These are phyloP conservation scores for Lampris megalopsis DNA, from an alignment of 2,113 vertebrate species.

Conservation along the genomic window DNA sequence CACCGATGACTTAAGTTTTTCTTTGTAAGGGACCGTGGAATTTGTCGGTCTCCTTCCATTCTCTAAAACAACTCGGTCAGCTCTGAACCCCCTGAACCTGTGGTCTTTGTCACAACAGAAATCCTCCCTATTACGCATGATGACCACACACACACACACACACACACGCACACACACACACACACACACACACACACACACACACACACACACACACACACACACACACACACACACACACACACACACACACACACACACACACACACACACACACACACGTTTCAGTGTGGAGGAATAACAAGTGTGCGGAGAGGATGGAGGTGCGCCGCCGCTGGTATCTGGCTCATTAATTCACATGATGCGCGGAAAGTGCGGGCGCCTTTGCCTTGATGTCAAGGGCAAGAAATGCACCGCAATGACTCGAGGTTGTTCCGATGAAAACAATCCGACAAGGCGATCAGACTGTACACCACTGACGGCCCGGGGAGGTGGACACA, in stretches of 20 bases:
- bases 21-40: no score
- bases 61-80: background rate
- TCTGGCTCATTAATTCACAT: slow-evolving; percentile 60
- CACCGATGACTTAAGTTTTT: no score
- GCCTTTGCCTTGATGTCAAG: slow-evolving; percentile 69
- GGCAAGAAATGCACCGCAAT: slow-evolving; percentile 62
- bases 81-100: background rate
- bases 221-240: background rate
- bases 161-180: background rate
- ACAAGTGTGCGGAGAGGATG: slow-evolving; percentile 50
- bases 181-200: background rate
- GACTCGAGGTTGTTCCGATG: slow-evolving; percentile 19
- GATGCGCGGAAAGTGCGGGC: slow-evolving; percentile 32
- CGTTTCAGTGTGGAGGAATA: slow-evolving; percentile 39
- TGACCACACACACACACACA: background rate
- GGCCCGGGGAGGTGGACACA: slow-evolving; percentile 39
- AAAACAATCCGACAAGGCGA: background rate
- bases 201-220: background rate
- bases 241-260: background rate
- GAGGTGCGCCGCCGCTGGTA: slow-evolving; percentile 57
- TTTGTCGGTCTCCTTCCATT: background rate
- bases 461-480: slow-evolving; percentile 1
- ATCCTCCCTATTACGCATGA: background rate
- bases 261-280: slow-evolving; percentile 19
- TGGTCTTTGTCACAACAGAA: background rate